These are phyloP conservation scores for Xenops minutus DNA, from an alignment of 2,797 vertebrate genomes.

Conservation along the genomic window DNA sequence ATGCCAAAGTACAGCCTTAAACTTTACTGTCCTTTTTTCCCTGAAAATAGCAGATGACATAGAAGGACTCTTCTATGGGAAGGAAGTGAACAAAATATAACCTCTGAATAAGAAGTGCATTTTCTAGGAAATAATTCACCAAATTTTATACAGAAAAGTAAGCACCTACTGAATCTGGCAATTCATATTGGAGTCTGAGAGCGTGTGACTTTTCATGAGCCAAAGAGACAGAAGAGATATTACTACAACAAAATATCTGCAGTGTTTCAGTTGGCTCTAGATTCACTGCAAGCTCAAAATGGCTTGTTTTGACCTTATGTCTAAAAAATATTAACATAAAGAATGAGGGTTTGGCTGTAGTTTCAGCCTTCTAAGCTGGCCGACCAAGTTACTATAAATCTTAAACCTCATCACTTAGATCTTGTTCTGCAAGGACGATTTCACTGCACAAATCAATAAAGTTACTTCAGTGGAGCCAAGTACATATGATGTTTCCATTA, in stretches of 20 bases:
- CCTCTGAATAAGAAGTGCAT: not conserved
- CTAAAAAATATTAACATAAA: constrained; percentile 25
- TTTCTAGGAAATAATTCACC: not conserved
- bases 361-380: constrained; percentile 23
- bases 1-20: not conserved
- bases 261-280: not conserved
- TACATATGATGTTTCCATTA: not conserved
- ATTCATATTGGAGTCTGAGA: not conserved
- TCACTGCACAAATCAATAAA: constrained; percentile 43
- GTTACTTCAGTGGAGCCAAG: constrained; percentile 16
- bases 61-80: not conserved
- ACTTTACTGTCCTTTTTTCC: not conserved
- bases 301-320: constrained; percentile 9
- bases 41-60: not conserved
- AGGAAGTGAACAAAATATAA: not conserved
- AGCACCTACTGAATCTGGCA: not conserved
- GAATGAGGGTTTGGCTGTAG: not conserved
- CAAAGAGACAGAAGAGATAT: not conserved
- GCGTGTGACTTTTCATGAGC: not conserved
- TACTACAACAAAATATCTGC: not conserved
- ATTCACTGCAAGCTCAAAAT: not conserved
- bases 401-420: constrained; percentile 24
- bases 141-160: not conserved
- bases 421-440: constrained; percentile 13
- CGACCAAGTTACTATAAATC: not conserved